phyloP scores from a whole-genome alignment of 2,113 vertebrate species.

The Carettochelys insculpta region DNA sequence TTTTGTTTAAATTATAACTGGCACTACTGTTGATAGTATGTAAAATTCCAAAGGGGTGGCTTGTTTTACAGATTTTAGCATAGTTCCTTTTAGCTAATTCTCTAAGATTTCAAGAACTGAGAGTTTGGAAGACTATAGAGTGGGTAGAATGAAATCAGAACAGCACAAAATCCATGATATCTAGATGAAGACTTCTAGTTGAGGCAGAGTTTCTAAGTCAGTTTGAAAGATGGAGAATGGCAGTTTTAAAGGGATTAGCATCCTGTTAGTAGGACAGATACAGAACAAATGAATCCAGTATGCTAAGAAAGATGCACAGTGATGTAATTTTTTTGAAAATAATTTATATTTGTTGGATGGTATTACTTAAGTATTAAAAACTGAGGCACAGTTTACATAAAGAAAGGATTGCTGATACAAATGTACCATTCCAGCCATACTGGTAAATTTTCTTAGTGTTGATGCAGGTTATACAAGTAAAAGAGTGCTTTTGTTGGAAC shows the following conservation, averaged over 20 bases:
- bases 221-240: not conserved
- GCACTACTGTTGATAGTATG: not conserved
- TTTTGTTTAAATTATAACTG: rapidly evolving
- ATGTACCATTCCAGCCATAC: not conserved
- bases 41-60: rapidly evolving
- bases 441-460: not conserved
- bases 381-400: not conserved
- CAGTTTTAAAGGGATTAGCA: not conserved
- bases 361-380: not conserved
- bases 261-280: not conserved
- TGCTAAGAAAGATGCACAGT: not conserved
- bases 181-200: not conserved
- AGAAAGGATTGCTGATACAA: not conserved
- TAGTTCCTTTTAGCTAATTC: not conserved
- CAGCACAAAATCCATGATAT: not conserved
- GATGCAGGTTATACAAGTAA: not conserved
- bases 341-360: not conserved
- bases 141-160: not conserved
- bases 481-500: not conserved
- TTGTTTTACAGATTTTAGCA: not conserved
- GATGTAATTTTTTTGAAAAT: not conserved
- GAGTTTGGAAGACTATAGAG: not conserved
- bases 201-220: not conserved
- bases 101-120: not conserved
- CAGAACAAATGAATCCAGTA: not conserved